Base-by-base conservation (phyloP, 2,797 vertebrate genomes). In the Masticophis lateralis region DNA sequence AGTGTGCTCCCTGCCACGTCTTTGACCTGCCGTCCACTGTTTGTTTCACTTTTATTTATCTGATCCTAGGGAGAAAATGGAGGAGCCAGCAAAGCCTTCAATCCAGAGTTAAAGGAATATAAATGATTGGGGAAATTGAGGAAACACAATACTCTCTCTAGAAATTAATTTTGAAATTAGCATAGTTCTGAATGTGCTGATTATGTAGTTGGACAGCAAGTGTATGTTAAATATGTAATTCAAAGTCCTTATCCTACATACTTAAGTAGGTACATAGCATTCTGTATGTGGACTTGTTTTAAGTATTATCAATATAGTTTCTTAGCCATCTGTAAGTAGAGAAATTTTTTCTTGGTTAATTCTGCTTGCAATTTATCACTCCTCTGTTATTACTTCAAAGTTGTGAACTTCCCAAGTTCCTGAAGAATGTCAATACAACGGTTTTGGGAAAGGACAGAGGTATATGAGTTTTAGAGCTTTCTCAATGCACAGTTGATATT, bases 401-500 rank as follows among this genome's bases (percentile, higher is more conserved):
- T 90, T 92, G 6, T 51, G 56, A 22, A 1, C 10, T 93, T 95
- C 55, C 51, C 86, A 90, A 92, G 69, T 69, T 93, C 0, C 61
- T 56, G 43, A 88, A 79, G 7, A 16, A 2, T 43, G 5, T 20
- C 47, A 92, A 83, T 69, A 22, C 14, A 79, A 22, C 2, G 1
- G 25, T 63, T 93, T 66, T 27, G 27, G 10, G 28, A 56, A 66
- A 18, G 37, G 93, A 53, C 53, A 56, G 20, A 86, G 12, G 22
- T 59, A 83, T 66, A 27, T 43, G 86, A 91, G 93, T 5, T 56
- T 14, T 93, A 93, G 88, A 94, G 88, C 25, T 3, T 25, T 66
- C 63, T 93, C 79, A 95, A 57, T 86, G 6, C 28, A 89, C 57
- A 13, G 87, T 74, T 90, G 56, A 86, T 37, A 92, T 28, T 91